Evolutionary conservation across 2,113 vertebrate genomes (phyloP).

Genomic region (Microcebus jonahi): DNA sequence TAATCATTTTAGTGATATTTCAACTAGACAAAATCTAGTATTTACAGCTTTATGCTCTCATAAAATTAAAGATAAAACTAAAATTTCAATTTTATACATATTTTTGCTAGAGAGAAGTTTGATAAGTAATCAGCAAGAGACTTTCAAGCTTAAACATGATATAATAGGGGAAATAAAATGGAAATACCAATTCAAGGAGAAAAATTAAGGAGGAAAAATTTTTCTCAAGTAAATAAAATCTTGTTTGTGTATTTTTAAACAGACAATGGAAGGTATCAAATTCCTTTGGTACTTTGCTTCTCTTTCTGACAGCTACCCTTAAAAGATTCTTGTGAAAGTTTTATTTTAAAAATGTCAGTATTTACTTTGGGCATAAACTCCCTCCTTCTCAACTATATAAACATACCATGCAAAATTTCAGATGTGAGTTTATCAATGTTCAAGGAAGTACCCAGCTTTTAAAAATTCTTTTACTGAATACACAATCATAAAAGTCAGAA

Average conservation of each 20-base stretch:
- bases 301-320: neutral
- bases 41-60: neutral
- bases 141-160: neutral
- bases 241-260: neutral
- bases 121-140: constrained; percentile 34
- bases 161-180: constrained; percentile 7
- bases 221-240: constrained; percentile 24
- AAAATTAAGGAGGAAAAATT: constrained; percentile 12
- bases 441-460: neutral
- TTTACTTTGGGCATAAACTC: neutral
- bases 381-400: neutral
- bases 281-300: neutral
- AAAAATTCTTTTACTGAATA: neutral
- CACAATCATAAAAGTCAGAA: neutral
- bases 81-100: constrained; percentile 32
- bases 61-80: constrained; percentile 45
- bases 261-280: neutral
- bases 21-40: constrained; percentile 24
- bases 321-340: neutral
- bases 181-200: constrained; percentile 19
- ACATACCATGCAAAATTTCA: neutral
- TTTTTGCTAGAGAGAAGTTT: neutral
- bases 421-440: neutral
- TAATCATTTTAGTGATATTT: constrained; percentile 31
- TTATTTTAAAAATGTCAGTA: constrained; percentile 7